A percentile compares a stretch with the other conserved stretches of the same genome.
Conservation (phyloP, 2,113 vertebrate species). For the Syrrhaptes paradoxus region DNA sequence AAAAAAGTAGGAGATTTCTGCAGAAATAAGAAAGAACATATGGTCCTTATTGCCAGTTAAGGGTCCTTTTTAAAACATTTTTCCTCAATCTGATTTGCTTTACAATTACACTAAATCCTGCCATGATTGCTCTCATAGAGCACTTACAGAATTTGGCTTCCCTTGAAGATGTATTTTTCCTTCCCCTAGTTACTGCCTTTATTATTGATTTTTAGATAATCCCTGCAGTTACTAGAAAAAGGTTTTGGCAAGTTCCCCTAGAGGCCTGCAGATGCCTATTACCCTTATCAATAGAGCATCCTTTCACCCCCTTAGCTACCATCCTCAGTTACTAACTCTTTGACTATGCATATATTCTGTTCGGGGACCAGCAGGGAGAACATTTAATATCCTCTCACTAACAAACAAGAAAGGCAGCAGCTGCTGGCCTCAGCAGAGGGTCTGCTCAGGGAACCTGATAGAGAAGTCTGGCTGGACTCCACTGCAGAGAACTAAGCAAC, state of each 20-base stretch:
- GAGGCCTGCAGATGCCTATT: conserved; percentile 6
- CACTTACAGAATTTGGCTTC: conserved; percentile 29
- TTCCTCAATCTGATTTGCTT: conserved; percentile 43
- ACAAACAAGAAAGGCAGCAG: conserved; percentile 1
- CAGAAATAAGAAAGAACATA: conserved; percentile 2
- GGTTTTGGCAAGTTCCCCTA: conserved; percentile 33
- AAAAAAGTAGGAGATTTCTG: background rate
- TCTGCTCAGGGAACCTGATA: background rate
- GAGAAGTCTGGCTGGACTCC: background rate
- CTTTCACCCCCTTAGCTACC: background rate
- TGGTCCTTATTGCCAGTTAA: background rate
- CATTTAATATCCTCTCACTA: background rate
- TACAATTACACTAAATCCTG: conserved; percentile 41
- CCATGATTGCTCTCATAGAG: background rate
- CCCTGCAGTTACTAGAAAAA: background rate
- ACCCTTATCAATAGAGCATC: conserved; percentile 29
- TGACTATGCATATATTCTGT: background rate
- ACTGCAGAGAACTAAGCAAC: background rate
- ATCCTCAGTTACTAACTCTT: background rate
- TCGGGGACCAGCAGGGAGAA: background rate
- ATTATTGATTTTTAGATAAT: conserved; percentile 37
- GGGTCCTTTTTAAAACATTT: conserved; percentile 26
- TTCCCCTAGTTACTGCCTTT: background rate
- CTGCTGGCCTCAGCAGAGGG: conserved; percentile 3
- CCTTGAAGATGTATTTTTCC: background rate